Percentiles rank a stretch among this genome's conserved stretches.
Evolutionary conservation across 2,888 invertebrate species (phyloP).

Genomic region (Venustoraphidia nigricollis): DNA sequence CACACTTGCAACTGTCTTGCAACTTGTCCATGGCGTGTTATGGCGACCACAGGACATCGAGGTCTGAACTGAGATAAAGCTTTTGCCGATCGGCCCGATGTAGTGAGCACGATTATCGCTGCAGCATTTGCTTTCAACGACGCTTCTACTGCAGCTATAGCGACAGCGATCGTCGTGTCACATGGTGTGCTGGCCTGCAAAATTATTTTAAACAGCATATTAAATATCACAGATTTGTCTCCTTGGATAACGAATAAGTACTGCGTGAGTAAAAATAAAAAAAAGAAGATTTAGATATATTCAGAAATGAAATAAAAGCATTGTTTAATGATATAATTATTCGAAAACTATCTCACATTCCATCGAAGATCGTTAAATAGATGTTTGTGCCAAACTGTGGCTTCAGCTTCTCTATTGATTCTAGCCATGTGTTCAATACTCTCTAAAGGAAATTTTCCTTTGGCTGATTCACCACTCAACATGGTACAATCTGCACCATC

Average conservation of each 20-base stretch:
- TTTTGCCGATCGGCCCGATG: slow-evolving; percentile 54
- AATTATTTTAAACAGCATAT: slow-evolving; percentile 3
- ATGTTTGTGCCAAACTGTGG: slow-evolving; percentile 65
- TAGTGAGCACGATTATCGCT: slow-evolving; percentile 68
- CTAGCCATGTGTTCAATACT: slow-evolving; percentile 54
- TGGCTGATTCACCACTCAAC: slow-evolving; percentile 68
- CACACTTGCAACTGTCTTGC: slow-evolving; percentile 51
- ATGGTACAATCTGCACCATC: slow-evolving; percentile 85
- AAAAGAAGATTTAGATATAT: neutral
- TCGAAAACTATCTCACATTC: slow-evolving; percentile 22
- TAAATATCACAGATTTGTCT: slow-evolving; percentile 18
- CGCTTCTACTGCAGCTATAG: slow-evolving; percentile 58
- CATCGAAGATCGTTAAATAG: slow-evolving; percentile 55
- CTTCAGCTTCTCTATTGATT: slow-evolving; percentile 75
- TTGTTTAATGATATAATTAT: neutral
- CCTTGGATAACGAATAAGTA: slow-evolving; percentile 29
- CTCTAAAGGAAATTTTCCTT: slow-evolving; percentile 58
- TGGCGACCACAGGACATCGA: slow-evolving; percentile 57
- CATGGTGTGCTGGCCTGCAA: slow-evolving; percentile 34
- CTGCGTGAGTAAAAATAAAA: too few species aligned
- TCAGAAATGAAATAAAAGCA: neutral
- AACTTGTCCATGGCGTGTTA: slow-evolving; percentile 50
- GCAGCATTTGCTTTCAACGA: slow-evolving; percentile 50
- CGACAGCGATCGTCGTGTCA: slow-evolving; percentile 51
- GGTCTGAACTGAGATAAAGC: slow-evolving; percentile 52